These are phyloP conservation scores for Ctenicera cuprea DNA, from an alignment of 2,888 invertebrate genomes.

Conservation along the genomic window DNA sequence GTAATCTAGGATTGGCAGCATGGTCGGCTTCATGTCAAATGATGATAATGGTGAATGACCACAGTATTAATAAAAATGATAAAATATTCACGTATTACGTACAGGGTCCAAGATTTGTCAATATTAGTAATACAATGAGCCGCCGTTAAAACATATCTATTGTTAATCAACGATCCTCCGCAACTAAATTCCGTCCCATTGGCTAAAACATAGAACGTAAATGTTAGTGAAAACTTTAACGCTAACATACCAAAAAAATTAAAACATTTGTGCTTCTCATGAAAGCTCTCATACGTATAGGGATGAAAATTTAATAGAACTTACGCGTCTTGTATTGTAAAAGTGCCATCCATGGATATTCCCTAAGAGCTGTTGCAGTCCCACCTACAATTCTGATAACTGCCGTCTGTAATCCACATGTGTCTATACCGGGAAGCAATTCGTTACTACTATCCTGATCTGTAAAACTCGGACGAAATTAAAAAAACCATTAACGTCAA, in stretches of 20 bases:
- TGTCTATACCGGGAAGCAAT: constrained; percentile 66
- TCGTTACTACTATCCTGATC: constrained; percentile 22
- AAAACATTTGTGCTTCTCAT: too few relatives aligned
- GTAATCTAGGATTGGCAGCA: too few relatives aligned
- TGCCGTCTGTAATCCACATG: constrained; percentile 71
- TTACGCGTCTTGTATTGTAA: constrained; percentile 73
- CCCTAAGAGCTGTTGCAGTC: constrained; percentile 76
- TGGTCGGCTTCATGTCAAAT: too few relatives aligned
- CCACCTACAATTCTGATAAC: constrained; percentile 80
- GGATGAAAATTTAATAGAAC: too few relatives aligned
- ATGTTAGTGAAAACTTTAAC: not conserved
- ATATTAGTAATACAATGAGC: constrained; percentile 84
- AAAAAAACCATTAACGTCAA: too few relatives aligned
- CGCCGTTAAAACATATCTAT: constrained; percentile 82
- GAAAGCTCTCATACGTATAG: too few relatives aligned
- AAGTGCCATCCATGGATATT: constrained; percentile 80
- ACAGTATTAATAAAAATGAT: too few relatives aligned
- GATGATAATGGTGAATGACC: too few relatives aligned
- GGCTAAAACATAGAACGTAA: constrained; percentile 67
- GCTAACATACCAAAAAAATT: not conserved
- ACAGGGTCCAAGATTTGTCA: constrained; percentile 79
- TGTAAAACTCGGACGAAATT: too few relatives aligned
- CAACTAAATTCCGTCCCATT: constrained; percentile 80
- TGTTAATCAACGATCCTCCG: constrained; percentile 82
- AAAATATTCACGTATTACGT: too few relatives aligned